phyloP scores from a whole-genome alignment of 2,797 vertebrate species.

The Mormyrus proboscirostris region DNA sequence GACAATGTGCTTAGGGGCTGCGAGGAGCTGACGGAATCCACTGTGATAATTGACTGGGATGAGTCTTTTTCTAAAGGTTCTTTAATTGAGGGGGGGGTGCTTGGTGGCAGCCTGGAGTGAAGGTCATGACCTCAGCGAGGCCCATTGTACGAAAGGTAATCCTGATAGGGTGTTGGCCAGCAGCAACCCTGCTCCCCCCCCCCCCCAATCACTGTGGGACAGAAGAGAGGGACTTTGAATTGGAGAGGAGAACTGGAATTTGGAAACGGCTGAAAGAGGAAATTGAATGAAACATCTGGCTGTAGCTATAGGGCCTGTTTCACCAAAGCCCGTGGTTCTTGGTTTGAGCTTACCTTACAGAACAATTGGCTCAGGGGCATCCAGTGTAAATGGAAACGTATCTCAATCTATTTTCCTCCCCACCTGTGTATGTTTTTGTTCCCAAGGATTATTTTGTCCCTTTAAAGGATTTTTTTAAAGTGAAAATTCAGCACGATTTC shows the following conservation, averaged over 20 bases:
- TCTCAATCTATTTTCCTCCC: background rate
- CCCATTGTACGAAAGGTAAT: slow-evolving; percentile 13
- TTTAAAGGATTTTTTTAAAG: background rate
- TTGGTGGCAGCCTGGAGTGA: slow-evolving; percentile 7
- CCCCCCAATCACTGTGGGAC: background rate
- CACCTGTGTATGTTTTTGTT: background rate
- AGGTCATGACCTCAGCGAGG: slow-evolving; percentile 7
- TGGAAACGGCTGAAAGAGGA: slow-evolving; percentile 22
- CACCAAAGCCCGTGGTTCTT: background rate
- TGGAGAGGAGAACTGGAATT: slow-evolving; percentile 29
- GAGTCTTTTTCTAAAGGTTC: slow-evolving; percentile 22
- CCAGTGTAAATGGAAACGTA: background rate
- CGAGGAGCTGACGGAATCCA: slow-evolving; percentile 12
- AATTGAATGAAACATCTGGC: slow-evolving; percentile 26
- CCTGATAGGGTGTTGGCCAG: background rate
- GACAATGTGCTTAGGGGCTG: background rate
- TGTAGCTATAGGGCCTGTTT: background rate
- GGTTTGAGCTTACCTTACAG: background rate
- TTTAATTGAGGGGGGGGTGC: slow-evolving; percentile 25
- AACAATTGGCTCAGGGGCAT: background rate
- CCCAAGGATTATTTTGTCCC: background rate
- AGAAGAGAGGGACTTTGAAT: slow-evolving; percentile 8
- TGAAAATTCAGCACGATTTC: background rate
- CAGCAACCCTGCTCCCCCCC: background rate
- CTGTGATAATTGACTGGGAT: slow-evolving; percentile 18